These are phyloP conservation scores for Ephydatia muelleri DNA, from an alignment of 37 sponge, comb jelly and placozoan genomes.

Conservation along the genomic window DNA sequence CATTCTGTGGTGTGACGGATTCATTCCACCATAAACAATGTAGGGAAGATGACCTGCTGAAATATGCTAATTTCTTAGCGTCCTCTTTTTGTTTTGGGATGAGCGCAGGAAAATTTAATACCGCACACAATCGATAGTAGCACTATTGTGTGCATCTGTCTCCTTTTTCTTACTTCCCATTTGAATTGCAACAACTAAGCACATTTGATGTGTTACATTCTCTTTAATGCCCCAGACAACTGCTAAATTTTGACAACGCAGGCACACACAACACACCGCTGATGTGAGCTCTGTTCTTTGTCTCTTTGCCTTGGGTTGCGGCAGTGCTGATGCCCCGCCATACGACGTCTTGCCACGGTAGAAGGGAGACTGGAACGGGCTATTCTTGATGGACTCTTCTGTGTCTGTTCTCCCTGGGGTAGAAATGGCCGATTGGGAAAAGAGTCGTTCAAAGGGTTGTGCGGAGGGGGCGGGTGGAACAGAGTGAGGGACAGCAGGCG, in stretches of 20 bases:
- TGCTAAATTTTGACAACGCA: background rate
- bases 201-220: too few relatives aligned
- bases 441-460: background rate
- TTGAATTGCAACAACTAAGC: background rate
- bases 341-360: conserved; percentile 73
- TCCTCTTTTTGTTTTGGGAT: too few relatives aligned
- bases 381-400: conserved; percentile 43
- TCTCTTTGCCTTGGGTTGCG: conserved; percentile 37
- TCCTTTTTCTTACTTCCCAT: too few relatives aligned
- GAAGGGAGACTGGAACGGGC: conserved; percentile 77
- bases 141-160: too few relatives aligned
- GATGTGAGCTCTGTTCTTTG: conserved; percentile 37
- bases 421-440: background rate
- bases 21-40: too few relatives aligned
- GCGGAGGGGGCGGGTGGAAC: background rate
- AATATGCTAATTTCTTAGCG: too few relatives aligned
- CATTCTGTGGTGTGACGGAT: too few relatives aligned
- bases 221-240: background rate
- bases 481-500: background rate
- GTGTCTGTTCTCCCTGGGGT: background rate
- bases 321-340: conserved; percentile 52
- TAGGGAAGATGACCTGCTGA: too few relatives aligned
- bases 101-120: too few relatives aligned
- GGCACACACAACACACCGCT: background rate
- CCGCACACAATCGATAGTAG: too few relatives aligned